Evolutionary conservation across 1,140 invertebrate genomes (phyloP).

Genomic region (Choristoneura fumiferana): DNA sequence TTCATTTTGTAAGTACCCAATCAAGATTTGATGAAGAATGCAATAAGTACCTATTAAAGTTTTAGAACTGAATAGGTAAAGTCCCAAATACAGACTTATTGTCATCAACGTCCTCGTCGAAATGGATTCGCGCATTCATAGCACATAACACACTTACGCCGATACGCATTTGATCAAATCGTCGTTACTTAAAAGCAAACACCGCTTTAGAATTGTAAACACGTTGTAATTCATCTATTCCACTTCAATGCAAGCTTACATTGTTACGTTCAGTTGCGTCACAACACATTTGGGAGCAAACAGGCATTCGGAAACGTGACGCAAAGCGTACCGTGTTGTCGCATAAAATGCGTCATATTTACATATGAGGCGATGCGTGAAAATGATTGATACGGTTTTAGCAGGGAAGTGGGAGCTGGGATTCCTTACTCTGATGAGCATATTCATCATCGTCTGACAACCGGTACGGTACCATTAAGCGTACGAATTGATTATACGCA

Average conservation of each 20-base stretch:
- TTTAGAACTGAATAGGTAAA: no score
- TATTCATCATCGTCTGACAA: constrained; percentile 38
- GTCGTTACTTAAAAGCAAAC: background rate
- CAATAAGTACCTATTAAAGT: no score
- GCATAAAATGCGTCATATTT: constrained; percentile 42
- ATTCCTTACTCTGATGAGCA: constrained; percentile 36
- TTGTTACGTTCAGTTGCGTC: constrained; percentile 8
- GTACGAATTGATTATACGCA: background rate
- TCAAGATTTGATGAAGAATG: no score
- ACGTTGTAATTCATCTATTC: constrained; percentile 9
- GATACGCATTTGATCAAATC: no score
- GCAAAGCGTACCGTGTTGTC: constrained; percentile 25
- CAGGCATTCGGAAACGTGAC: constrained; percentile 6
- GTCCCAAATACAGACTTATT: no score
- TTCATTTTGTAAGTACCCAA: no score
- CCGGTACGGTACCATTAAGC: background rate
- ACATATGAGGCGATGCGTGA: constrained; percentile 39
- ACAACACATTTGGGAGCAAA: constrained; percentile 8
- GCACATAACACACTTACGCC: no score
- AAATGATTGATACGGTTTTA: constrained; percentile 52
- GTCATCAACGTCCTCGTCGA: no score
- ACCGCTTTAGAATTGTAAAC: constrained; percentile 6
- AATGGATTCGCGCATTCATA: no score
- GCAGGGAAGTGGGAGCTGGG: constrained; percentile 27
- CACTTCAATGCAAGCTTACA: background rate